Base-by-base conservation (phyloP, 2,113 vertebrate genomes). In the Ellobius talpinus region DNA sequence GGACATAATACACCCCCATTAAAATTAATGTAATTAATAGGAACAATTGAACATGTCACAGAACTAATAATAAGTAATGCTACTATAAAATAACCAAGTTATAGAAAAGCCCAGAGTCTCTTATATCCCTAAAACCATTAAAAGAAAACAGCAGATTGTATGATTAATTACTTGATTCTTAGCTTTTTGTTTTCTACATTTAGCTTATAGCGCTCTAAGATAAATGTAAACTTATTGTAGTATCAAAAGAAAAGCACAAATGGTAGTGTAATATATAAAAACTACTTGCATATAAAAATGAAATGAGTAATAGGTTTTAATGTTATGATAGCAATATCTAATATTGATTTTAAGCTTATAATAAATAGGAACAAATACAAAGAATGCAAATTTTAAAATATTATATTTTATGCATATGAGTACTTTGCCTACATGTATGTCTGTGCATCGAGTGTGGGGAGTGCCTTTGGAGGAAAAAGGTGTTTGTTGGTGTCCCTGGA, bases 271-370 rank as follows among this genome's bases (percentile, higher is more conserved):
- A 96, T 96, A 16, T 96, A 50, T 76, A 94, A 95, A 97, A 97
- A 84, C 95, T 96, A 96, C 84, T 58, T 98, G 89, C 94, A 93
- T 24, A 3, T 95, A 68, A 36, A 97, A 97, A 92, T 39, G 42
- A 86, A 96, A 17, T 98, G 31, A 98, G 58, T 78, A 92, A 97
- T 78, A 89, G 72, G 23, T 94, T 90, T 98, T 76, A 92, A 88
- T 95, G 76, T 97, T 94, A 95, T 97, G 5, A 0, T 47, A 90
- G 42, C 68, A 55, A 66, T 33, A 85, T 68, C 79, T 33, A 78
- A 21, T 89, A 63, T 65, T 96, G 96, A 89, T 70, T 86, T 93
- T 61, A 89, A 66, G 1, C 55, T 45, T 87, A 77, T 91, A 52
- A 58, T 70, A 26, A 91, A 19, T 5, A 94, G 31, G 45, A 91